phyloP scores from a whole-genome alignment of 2,113 vertebrate species.

The Loxodonta africana region DNA sequence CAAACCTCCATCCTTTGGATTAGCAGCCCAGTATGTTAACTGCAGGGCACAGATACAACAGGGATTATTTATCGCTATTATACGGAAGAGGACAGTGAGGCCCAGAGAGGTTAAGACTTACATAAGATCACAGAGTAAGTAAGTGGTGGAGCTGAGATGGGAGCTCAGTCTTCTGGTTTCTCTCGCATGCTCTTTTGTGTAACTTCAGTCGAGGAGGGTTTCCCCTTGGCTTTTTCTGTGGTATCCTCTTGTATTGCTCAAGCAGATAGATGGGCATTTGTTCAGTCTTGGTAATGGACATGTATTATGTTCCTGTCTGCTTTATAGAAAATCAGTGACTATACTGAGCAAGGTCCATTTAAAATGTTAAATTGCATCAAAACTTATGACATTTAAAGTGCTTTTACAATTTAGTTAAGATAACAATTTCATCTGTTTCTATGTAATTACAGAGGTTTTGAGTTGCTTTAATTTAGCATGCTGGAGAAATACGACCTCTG shows the following conservation, averaged over 20 bases:
- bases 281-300: constrained; percentile 65
- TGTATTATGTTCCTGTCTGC: constrained; percentile 49
- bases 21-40: not conserved
- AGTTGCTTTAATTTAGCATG: constrained; percentile 85
- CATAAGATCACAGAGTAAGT: not conserved
- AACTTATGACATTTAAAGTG: constrained; percentile 81
- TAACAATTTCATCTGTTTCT: constrained; percentile 88
- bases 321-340: constrained; percentile 55
- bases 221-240: constrained; percentile 34
- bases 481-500: constrained; percentile 78
- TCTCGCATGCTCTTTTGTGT: not conserved
- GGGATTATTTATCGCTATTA: not conserved
- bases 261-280: constrained; percentile 77
- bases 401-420: constrained; percentile 86
- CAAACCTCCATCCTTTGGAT: not conserved
- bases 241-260: not conserved
- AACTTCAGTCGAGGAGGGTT: not conserved
- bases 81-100: not conserved
- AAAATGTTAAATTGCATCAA: constrained; percentile 70
- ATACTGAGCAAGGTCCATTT: constrained; percentile 70
- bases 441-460: constrained; percentile 87
- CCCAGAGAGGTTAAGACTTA: not conserved
- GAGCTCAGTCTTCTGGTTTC: not conserved
- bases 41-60: not conserved
- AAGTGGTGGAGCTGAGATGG: not conserved